A percentile compares a stretch with the other conserved stretches of the same genome.
These are phyloP conservation scores for Archips xylosteana DNA, from an alignment of 2,888 invertebrate species.

Conservation along the genomic window DNA sequence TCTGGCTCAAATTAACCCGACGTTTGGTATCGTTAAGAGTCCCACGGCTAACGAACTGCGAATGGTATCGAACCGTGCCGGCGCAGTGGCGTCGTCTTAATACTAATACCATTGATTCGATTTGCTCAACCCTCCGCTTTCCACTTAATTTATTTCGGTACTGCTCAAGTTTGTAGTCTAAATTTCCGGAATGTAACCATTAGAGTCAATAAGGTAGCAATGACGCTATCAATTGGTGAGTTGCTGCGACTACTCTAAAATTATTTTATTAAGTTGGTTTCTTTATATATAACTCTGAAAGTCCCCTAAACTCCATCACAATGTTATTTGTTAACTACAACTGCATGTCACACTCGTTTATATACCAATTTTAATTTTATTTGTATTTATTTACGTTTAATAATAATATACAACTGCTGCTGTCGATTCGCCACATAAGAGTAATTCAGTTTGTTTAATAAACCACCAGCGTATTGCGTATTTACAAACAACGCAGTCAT, in stretches of 20 bases:
- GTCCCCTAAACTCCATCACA: background rate
- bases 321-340: too few relatives aligned
- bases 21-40: constrained; percentile 27
- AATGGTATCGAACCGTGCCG: constrained; percentile 25
- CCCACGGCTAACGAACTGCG: constrained; percentile 37
- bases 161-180: constrained; percentile 14
- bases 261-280: background rate
- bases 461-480: background rate
- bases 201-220: constrained; percentile 2
- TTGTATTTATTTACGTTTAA: background rate
- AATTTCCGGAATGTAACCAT: constrained; percentile 13
- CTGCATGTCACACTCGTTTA: background rate
- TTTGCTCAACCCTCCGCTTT: constrained; percentile 33
- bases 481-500: background rate
- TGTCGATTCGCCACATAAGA: background rate
- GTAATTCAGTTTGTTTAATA: background rate
- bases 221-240: background rate
- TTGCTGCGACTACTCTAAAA: background rate
- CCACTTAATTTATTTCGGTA: constrained; percentile 18
- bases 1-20: constrained; percentile 28
- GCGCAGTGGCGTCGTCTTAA: constrained; percentile 19
- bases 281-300: background rate
- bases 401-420: background rate
- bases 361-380: background rate
- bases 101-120: constrained; percentile 32